These are phyloP conservation scores for Pagetopsis macropterus DNA, from an alignment of 2,797 vertebrate genomes.

Conservation along the genomic window DNA sequence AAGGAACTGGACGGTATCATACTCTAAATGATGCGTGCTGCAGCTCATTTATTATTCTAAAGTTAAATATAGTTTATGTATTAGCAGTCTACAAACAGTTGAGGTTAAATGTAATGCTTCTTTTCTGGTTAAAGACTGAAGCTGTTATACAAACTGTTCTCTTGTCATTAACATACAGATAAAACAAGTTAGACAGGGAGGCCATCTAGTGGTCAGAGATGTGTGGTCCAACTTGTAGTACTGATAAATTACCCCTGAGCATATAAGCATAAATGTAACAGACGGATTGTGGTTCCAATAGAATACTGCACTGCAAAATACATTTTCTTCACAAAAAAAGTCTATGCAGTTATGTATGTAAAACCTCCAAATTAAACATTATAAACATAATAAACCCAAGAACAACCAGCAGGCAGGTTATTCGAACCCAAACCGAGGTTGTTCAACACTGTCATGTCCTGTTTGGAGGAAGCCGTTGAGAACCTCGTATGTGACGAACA, in stretches of 20 bases:
- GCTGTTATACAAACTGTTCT: neutral
- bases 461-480: constrained; percentile 75
- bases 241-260: constrained; percentile 8
- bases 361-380: neutral
- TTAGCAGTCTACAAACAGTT: neutral
- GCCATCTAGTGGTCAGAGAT: constrained; percentile 60
- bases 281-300: neutral
- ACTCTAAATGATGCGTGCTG: constrained; percentile 24
- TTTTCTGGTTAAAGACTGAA: neutral
- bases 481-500: constrained; percentile 89
- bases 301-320: constrained; percentile 7
- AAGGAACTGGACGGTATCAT: constrained; percentile 9
- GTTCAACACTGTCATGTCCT: constrained; percentile 11
- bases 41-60: constrained; percentile 18
- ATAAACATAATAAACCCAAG: neutral
- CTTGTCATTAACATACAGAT: neutral
- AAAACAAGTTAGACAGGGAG: constrained; percentile 23
- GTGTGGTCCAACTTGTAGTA: neutral
- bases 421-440: constrained; percentile 46
- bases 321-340: neutral
- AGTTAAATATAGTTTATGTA: neutral
- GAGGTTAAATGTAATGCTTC: neutral
- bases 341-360: neutral
- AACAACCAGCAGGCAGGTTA: constrained; percentile 8
- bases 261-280: constrained; percentile 25